phyloP scores from a whole-genome alignment of 2,888 invertebrate species.

The Anoncus sp. region DNA sequence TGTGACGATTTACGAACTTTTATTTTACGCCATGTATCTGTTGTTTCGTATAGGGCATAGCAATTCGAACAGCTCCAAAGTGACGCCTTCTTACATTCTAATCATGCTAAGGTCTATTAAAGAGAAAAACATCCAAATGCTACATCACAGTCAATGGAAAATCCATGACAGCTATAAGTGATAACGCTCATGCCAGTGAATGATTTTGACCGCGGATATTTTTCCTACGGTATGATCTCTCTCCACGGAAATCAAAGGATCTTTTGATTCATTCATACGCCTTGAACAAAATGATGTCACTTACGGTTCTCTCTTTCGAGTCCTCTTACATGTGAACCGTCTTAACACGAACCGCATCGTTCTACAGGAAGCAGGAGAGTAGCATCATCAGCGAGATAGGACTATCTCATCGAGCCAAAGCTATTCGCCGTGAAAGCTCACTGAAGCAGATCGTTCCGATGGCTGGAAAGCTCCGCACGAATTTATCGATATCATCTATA shows the following conservation, averaged over 20 bases:
- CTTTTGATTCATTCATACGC: no score
- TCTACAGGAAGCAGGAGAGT: neutral
- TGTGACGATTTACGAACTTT: neutral
- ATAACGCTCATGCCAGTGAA: no score
- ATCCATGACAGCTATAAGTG: no score
- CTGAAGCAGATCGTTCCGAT: constrained; percentile 46
- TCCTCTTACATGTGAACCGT: neutral
- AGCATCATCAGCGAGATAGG: constrained; percentile 28
- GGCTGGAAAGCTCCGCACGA: constrained; percentile 36
- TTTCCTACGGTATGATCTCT: no score
- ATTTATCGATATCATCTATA: constrained; percentile 45
- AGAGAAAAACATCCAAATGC: no score
- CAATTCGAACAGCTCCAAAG: neutral
- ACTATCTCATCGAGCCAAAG: constrained; percentile 32
- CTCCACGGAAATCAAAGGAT: no score
- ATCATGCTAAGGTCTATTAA: no score
- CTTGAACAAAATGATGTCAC: no score
- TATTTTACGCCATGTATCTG: neutral
- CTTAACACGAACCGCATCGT: no score
- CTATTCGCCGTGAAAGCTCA: constrained; percentile 42
- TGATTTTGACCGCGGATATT: no score
- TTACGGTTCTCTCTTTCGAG: no score
- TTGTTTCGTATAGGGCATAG: neutral
- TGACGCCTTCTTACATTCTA: neutral
- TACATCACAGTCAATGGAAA: no score